Conservation (phyloP, 2,888 invertebrate species). For the Protodeltote pygarga region DNA sequence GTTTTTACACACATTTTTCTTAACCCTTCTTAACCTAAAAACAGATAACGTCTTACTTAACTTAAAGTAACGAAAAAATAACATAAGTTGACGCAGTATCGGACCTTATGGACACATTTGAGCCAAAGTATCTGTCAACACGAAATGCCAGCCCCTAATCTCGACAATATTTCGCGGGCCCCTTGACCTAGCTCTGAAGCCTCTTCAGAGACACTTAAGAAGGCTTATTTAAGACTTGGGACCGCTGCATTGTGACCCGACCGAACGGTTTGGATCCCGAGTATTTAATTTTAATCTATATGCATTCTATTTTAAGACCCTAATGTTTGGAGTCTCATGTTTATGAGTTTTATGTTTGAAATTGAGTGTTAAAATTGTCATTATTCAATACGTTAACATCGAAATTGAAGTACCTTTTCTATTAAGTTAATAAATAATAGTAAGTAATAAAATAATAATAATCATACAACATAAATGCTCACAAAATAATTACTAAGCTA, state of each 20-base stretch:
- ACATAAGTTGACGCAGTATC: conserved; percentile 25
- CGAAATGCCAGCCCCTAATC: conserved; percentile 44
- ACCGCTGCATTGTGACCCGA: conserved; percentile 56
- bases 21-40: neutral
- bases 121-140: conserved; percentile 51
- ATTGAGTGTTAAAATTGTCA: neutral
- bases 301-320: conserved; percentile 24
- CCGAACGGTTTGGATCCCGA: conserved; percentile 10
- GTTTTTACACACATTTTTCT: too few species aligned
- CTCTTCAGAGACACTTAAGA: conserved; percentile 49
- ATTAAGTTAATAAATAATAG: too few species aligned
- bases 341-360: neutral
- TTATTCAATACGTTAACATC: too few species aligned
- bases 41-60: neutral
- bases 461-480: too few species aligned
- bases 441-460: too few species aligned
- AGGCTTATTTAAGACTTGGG: conserved; percentile 60
- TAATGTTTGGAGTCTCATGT: neutral
- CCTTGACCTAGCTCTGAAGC: conserved; percentile 56
- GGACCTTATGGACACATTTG: conserved; percentile 21
- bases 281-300: conserved; percentile 35
- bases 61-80: conserved; percentile 19
- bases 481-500: too few species aligned
- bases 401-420: too few species aligned
- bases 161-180: conserved; percentile 46